These are phyloP conservation scores for Sus cebifrons DNA, from an alignment of 2,797 vertebrate genomes.

Conservation along the genomic window DNA sequence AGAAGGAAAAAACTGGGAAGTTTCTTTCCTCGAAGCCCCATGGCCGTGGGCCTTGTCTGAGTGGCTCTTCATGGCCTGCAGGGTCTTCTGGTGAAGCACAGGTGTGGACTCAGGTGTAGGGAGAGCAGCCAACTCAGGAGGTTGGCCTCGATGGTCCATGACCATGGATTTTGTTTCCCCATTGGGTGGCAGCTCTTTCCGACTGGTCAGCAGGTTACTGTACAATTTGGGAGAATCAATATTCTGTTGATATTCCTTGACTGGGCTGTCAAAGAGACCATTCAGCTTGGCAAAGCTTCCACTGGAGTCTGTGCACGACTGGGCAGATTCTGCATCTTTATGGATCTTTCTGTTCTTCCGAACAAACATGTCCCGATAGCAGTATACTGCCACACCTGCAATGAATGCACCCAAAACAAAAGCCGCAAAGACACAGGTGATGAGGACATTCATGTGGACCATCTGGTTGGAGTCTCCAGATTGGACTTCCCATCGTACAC, in stretches of 20 bases:
- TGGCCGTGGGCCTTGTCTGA: constrained; percentile 94
- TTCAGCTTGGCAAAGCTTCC: constrained; percentile 98
- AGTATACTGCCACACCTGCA: constrained; percentile 98
- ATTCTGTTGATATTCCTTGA: constrained; percentile 98
- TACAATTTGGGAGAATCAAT: constrained; percentile 98
- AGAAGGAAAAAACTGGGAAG: constrained; percentile 95
- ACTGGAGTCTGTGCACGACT: constrained; percentile 97
- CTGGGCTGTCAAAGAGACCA: constrained; percentile 97
- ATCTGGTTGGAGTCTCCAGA: constrained; percentile 98
- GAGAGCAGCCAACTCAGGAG: constrained; percentile 97
- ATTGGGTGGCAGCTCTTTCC: constrained; percentile 94
- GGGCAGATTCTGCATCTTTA: constrained; percentile 97
- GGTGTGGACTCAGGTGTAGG: constrained; percentile 99
- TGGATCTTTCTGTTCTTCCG: constrained; percentile 96
- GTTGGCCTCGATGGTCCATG: constrained; percentile 94
- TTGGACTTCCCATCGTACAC: constrained; percentile 97
- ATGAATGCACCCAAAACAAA: constrained; percentile 98
- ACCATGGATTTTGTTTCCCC: constrained; percentile 96
- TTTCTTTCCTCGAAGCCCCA: constrained; percentile 94
- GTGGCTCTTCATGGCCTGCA: constrained; percentile 97
- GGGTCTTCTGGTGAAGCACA: constrained; percentile 96
- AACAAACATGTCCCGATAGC: constrained; percentile 96
- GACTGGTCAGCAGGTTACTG: constrained; percentile 95
- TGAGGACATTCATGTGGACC: constrained; percentile 99
- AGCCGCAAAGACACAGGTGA: constrained; percentile 98